Percentiles rank a stretch among this genome's conserved stretches.
These are phyloP conservation scores for Cheilosia impressa DNA, from an alignment of 2,888 invertebrate species.

Conservation along the genomic window DNA sequence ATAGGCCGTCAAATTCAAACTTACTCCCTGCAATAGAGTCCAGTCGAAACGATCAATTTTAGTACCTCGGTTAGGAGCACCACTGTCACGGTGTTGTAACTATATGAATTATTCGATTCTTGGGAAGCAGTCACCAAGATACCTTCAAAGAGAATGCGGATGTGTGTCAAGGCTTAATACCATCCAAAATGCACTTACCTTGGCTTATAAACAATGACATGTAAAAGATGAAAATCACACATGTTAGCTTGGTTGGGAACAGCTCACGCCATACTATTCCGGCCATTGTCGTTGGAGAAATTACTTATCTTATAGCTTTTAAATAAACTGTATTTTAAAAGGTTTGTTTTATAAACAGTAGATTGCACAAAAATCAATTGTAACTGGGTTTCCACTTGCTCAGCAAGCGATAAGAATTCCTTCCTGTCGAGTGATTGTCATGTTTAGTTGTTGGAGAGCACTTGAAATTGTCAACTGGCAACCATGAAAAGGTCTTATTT, in stretches of 20 bases:
- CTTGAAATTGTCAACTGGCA: not conserved
- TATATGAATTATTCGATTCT: slow-evolving; percentile 90
- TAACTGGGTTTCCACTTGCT: not conserved
- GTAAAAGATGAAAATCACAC: slow-evolving; percentile 92
- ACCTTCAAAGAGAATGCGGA: slow-evolving; percentile 86
- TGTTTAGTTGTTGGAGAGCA: not conserved
- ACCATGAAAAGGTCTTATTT: not conserved
- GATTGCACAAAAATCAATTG: not conserved
- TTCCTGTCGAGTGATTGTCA: slow-evolving; percentile 9
- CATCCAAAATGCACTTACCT: slow-evolving; percentile 86
- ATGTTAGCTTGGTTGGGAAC: slow-evolving; percentile 93
- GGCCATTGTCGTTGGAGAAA: slow-evolving; percentile 15
- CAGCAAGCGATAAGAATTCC: slow-evolving; percentile 14
- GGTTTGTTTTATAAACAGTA: not conserved
- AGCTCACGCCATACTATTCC: slow-evolving; percentile 86
- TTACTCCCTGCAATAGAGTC: slow-evolving; percentile 89
- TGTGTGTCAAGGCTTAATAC: slow-evolving; percentile 29
- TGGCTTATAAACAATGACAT: slow-evolving; percentile 96
- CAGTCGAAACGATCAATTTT: slow-evolving; percentile 90
- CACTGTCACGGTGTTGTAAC: slow-evolving; percentile 94
- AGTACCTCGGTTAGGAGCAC: slow-evolving; percentile 94
- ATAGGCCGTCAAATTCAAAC: slow-evolving; percentile 77
- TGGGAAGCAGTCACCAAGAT: slow-evolving; percentile 96
- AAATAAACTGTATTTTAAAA: not conserved
- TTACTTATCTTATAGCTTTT: not conserved